Evolutionary conservation across 2,113 vertebrate species (phyloP), one percentile per base, ranked within the genome.

Genomic region (Perccottus glenii): DNA sequence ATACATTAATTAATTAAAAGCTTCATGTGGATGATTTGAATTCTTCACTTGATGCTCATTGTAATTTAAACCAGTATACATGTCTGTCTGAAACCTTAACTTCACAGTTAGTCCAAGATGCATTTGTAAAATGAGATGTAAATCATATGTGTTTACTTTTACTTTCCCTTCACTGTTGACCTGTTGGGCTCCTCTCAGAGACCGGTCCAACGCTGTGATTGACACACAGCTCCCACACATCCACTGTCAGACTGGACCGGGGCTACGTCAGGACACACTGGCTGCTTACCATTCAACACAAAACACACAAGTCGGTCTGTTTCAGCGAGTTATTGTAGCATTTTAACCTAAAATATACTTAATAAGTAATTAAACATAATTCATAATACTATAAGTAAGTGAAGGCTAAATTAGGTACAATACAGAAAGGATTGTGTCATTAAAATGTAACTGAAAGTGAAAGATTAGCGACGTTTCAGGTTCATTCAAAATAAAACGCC

Each of bases 171-270:
- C 2, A 12, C 52, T 38, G 52, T 55, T 32, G n/a, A 55, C 33
- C 12, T 32, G 14, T n/a, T 55, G 52, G 19, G 19, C 19, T 27
- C 19, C 19, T 27, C 19, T 27, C 19, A 27, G 19, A 55, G 51
- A 55, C 33, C 52, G 36, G 52, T 55, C 52, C 52, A 4, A 36
- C n/a, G n/a, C 12, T 55, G 33, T 55, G 52, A 55, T 55, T 55
- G 52, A 55, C 52, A 8, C 14, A 6, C 9, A 36, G 33, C 38
- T 40, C 38, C 5, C 52, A 55, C 36, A 27, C 36, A 55, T 55
- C 36, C 52, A 55, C 6, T 1, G 5, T 35, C 16, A 11, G 51
- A 11, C 51, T 33, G 51, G 51, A 53, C 51, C 19, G 8, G 52
- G 52, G 52, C 52, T 12, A n/a, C 6, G 33, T 7, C 12, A 33